Percentiles rank a stretch among this genome's conserved stretches.
Evolutionary conservation across 2,888 invertebrate genomes (phyloP).

Genomic region (Diplolepis rosae): DNA sequence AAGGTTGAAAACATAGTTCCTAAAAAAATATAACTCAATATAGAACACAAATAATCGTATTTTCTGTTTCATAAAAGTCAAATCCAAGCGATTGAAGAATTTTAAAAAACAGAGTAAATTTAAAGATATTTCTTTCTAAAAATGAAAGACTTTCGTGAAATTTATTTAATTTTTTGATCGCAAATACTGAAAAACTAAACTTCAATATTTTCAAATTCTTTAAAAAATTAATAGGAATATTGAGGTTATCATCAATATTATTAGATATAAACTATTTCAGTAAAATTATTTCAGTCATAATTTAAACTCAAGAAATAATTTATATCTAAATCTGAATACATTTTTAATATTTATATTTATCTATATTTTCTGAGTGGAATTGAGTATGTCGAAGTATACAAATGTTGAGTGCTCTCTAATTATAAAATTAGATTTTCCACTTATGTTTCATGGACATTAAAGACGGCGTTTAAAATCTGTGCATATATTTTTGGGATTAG

Average conservation of each 20-base stretch:
- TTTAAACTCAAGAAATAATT: too few relatives aligned
- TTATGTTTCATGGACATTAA: constrained; percentile 5
- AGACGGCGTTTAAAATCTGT: constrained; percentile 4
- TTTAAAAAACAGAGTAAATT: not conserved
- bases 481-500: constrained; percentile 10
- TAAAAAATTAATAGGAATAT: too few relatives aligned
- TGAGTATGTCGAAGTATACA: constrained; percentile 38
- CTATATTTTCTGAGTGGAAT: not conserved
- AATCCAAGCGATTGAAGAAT: not conserved
- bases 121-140: not conserved
- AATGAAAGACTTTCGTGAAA: too few relatives aligned
- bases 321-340: too few relatives aligned
- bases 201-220: too few relatives aligned
- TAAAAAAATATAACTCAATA: not conserved
- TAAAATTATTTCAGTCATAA: too few relatives aligned
- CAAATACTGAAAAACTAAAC: too few relatives aligned
- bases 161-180: too few relatives aligned
- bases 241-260: too few relatives aligned
- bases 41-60: not conserved
- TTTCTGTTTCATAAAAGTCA: not conserved
- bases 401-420: constrained; percentile 34
- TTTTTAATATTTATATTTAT: too few relatives aligned
- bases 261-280: too few relatives aligned
- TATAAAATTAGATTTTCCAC: constrained; percentile 14
- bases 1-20: constrained; percentile 5